These are phyloP conservation scores for Phataginus tricuspis DNA, from an alignment of 2,797 vertebrate species.

Conservation along the genomic window DNA sequence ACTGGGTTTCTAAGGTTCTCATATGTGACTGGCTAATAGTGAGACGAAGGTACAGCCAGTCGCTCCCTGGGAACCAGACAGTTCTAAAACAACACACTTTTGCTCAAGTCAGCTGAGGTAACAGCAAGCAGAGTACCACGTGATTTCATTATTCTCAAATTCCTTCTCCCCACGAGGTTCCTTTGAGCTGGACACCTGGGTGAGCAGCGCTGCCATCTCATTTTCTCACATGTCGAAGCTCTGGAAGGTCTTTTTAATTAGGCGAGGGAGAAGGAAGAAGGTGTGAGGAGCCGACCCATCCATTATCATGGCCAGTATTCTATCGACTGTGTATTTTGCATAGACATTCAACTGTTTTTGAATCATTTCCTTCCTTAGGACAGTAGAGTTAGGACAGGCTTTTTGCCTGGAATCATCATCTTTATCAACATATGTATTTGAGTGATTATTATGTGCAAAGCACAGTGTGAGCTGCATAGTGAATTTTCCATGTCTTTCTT, in stretches of 20 bases:
- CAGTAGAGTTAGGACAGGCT: background rate
- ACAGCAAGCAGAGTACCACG: background rate
- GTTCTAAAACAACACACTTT: background rate
- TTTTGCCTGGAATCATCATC: background rate
- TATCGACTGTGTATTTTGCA: background rate
- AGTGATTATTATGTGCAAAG: background rate
- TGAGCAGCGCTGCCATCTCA: background rate
- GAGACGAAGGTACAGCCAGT: background rate
- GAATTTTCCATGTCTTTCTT: background rate
- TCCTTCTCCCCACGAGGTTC: background rate
- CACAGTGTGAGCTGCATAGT: background rate
- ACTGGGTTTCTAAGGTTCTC: slow-evolving; percentile 37
- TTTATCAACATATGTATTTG: background rate
- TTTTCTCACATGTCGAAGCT: background rate
- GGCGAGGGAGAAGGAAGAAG: background rate
- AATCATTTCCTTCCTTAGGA: background rate
- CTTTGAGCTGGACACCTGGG: background rate
- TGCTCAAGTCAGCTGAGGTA: background rate
- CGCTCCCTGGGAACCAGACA: background rate
- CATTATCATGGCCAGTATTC: background rate
- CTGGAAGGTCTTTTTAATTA: background rate
- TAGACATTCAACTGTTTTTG: background rate
- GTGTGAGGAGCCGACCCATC: background rate
- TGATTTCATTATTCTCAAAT: slow-evolving; percentile 11
- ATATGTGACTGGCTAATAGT: slow-evolving; percentile 35